Conservation (phyloP, 2,797 vertebrate genomes). For the Kryptopterus vitreolus region DNA sequence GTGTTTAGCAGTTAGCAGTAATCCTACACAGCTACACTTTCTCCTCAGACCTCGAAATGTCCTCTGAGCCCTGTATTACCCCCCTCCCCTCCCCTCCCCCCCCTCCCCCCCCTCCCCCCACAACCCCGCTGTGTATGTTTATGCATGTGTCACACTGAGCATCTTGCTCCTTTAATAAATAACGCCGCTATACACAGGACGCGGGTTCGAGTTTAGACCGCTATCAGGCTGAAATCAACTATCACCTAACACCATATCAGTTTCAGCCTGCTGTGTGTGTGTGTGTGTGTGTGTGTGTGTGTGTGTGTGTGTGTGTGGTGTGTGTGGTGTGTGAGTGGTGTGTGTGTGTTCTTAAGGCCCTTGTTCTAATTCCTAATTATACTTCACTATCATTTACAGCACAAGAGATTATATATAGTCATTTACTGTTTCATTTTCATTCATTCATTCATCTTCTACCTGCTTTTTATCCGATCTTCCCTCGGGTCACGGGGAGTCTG, state of each 20-base stretch:
- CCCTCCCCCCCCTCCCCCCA: too few relatives aligned
- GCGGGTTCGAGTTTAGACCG: conserved; percentile 52
- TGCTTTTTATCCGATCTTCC: too few relatives aligned
- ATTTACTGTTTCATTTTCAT: too few relatives aligned
- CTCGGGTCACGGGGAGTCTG: too few relatives aligned
- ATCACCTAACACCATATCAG: conserved; percentile 49
- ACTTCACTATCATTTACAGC: conserved; percentile 5
- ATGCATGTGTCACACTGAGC: conserved; percentile 46
- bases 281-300: conserved; percentile 29
- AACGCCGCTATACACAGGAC: conserved; percentile 43
- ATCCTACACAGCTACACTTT: conserved; percentile 3
- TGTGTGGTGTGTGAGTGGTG: neutral
- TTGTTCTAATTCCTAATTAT: conserved; percentile 14
- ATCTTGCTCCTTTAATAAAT: conserved; percentile 57
- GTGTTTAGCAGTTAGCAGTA: neutral
- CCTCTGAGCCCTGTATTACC: conserved; percentile 12
- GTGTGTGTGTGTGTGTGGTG: conserved; percentile 25
- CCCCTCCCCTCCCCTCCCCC: too few relatives aligned
- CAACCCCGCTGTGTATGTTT: conserved; percentile 20
- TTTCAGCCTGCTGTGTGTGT: conserved; percentile 37
- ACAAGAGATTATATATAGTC: neutral
- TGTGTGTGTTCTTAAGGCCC: neutral
- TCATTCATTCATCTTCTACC: too few relatives aligned
- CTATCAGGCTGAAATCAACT: conserved; percentile 46
- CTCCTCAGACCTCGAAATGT: neutral